These are phyloP conservation scores for Philaenus spumarius DNA, from an alignment of 1,140 invertebrate species.

Conservation along the genomic window DNA sequence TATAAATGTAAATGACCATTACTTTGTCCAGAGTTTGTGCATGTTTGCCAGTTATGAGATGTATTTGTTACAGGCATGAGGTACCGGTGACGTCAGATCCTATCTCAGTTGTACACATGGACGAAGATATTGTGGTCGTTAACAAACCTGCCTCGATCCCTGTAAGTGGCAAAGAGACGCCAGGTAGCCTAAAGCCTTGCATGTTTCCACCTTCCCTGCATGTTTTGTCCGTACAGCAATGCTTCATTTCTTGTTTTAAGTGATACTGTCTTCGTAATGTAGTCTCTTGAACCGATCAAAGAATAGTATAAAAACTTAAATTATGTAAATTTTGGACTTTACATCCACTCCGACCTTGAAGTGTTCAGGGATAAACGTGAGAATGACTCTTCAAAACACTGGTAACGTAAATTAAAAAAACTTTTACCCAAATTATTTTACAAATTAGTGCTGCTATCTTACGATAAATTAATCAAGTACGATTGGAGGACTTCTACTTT, in stretches of 20 bases:
- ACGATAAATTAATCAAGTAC: too few relatives aligned
- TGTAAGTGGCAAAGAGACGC: constrained; percentile 41
- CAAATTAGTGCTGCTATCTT: too few relatives aligned
- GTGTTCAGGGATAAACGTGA: too few relatives aligned
- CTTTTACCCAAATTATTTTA: too few relatives aligned
- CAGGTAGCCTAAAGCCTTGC: not conserved
- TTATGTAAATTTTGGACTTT: too few relatives aligned
- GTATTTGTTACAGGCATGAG: constrained; percentile 82
- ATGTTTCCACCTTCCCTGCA: not conserved
- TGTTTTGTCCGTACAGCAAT: not conserved
- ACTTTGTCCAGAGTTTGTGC: not conserved
- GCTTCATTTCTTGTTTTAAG: not conserved
- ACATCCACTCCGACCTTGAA: too few relatives aligned
- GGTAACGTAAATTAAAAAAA: too few relatives aligned
- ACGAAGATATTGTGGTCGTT: constrained; percentile 96
- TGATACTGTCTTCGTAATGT: not conserved
- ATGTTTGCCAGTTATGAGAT: not conserved
- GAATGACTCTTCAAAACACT: too few relatives aligned
- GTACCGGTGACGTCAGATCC: constrained; percentile 90
- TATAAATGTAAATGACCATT: too few relatives aligned
- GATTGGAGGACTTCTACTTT: too few relatives aligned
- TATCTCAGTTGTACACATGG: constrained; percentile 93
- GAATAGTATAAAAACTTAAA: too few relatives aligned
- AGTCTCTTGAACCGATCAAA: too few relatives aligned
- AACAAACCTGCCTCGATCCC: constrained; percentile 99